phyloP scores from a whole-genome alignment of 1,140 invertebrate genomes.

The Octopus sinensis region DNA sequence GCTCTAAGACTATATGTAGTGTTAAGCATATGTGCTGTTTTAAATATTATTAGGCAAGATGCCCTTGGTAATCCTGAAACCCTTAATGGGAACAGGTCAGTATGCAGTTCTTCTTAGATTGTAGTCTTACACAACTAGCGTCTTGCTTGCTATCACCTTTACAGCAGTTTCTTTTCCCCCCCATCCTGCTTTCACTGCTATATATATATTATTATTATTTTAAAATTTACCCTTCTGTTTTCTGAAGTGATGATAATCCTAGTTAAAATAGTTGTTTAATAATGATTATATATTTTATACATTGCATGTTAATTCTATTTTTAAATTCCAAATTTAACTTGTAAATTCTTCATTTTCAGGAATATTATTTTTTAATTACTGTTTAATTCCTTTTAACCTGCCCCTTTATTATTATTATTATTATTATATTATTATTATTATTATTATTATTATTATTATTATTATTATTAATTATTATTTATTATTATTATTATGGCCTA shows the following conservation, averaged over 20 bases:
- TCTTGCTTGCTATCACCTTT: not conserved
- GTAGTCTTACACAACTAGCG: not conserved
- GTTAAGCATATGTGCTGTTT: constrained; percentile 11
- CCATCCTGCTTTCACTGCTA: too few relatives aligned
- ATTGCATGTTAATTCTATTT: not conserved
- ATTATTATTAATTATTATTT: too few relatives aligned
- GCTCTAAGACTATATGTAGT: constrained; percentile 3
- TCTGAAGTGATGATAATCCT: too few relatives aligned
- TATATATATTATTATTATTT: too few relatives aligned
- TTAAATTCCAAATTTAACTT: not conserved
- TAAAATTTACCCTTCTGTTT: too few relatives aligned
- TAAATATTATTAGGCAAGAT: constrained; percentile 36
- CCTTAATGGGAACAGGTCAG: constrained; percentile 45
- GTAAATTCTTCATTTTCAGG: not conserved
- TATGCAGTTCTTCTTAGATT: constrained; percentile 18
- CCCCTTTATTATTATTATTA: too few relatives aligned
- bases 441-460: too few relatives aligned
- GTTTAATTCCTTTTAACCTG: too few relatives aligned
- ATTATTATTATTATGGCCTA: too few relatives aligned
- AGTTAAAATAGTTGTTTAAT: too few relatives aligned
- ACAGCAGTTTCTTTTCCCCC: too few relatives aligned
- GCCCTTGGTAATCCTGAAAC: constrained; percentile 49
- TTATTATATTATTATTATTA: too few relatives aligned
- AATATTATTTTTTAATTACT: not conserved
- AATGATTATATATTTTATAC: not conserved